A percentile compares a stretch with the other conserved stretches of the same genome.
Conservation (phyloP, 2,888 invertebrate species). For the Pediacus dermestoides region DNA sequence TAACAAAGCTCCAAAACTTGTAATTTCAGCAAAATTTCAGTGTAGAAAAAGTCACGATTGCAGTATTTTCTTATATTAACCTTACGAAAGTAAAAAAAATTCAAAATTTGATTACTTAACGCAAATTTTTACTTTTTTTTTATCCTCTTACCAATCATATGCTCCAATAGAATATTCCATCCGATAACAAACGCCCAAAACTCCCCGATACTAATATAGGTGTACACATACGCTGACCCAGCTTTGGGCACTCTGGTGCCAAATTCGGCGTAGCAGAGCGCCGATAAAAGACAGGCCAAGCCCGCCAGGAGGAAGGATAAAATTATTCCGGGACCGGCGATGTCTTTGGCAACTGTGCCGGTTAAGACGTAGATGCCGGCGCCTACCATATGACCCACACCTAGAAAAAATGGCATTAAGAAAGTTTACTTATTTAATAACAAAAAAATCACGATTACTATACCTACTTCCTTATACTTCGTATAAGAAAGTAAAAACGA, state of each 20-base stretch:
- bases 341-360: constrained; percentile 76
- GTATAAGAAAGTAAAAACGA: too few species aligned
- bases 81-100: background rate
- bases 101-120: too few species aligned
- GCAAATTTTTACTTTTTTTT: constrained; percentile 5
- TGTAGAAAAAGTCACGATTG: too few species aligned
- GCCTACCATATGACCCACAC: constrained; percentile 93
- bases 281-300: constrained; percentile 74
- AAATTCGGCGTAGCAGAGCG: constrained; percentile 86
- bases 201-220: constrained; percentile 89
- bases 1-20: too few species aligned
- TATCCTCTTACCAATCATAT: constrained; percentile 68
- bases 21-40: background rate
- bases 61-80: too few species aligned
- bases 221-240: constrained; percentile 91
- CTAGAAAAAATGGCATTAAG: constrained; percentile 48
- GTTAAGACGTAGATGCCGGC: constrained; percentile 91
- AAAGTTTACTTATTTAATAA: too few species aligned
- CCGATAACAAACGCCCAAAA: constrained; percentile 94
- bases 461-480: too few species aligned
- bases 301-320: constrained; percentile 74
- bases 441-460: too few species aligned
- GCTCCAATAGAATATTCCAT: constrained; percentile 89
- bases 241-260: constrained; percentile 85
- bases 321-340: constrained; percentile 81